A percentile compares a stretch with the other conserved stretches of the same genome.
Conservation (phyloP, 2,113 vertebrate genomes). For the Vulpes ferrilata region DNA sequence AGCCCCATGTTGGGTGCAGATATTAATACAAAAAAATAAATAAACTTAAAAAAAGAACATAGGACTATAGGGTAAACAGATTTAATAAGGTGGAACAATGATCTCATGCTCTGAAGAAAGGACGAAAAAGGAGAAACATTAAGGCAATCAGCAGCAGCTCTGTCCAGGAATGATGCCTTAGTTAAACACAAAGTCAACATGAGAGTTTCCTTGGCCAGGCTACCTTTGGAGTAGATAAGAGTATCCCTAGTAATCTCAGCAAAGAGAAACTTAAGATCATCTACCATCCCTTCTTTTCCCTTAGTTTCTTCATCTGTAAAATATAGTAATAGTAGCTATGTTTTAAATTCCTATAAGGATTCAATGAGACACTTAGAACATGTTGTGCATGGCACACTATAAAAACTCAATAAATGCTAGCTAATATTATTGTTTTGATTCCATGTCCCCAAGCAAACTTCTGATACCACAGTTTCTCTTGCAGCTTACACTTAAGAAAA, state of each 20-base stretch:
- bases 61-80: not conserved
- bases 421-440: slow-evolving; percentile 8
- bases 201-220: not conserved
- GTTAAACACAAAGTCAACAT: slow-evolving; percentile 1
- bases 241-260: not conserved
- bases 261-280: slow-evolving; percentile 47
- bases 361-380: slow-evolving; percentile 29
- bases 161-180: not conserved
- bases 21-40: not conserved
- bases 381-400: not conserved
- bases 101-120: not conserved
- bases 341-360: not conserved
- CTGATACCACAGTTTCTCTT: not conserved
- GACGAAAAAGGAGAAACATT: slow-evolving; percentile 9
- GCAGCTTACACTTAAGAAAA: slow-evolving; percentile 10
- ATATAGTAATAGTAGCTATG: not conserved
- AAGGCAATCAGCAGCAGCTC: not conserved
- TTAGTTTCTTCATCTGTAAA: slow-evolving; percentile 24
- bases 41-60: not conserved
- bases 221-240: not conserved
- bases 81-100: slow-evolving; percentile 12
- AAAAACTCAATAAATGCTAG: slow-evolving; percentile 47
- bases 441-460: slow-evolving; percentile 21
- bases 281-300: not conserved
- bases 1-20: not conserved